phyloP scores from a whole-genome alignment of 1,140 invertebrate species.

The Zaprionus lachaisei region DNA sequence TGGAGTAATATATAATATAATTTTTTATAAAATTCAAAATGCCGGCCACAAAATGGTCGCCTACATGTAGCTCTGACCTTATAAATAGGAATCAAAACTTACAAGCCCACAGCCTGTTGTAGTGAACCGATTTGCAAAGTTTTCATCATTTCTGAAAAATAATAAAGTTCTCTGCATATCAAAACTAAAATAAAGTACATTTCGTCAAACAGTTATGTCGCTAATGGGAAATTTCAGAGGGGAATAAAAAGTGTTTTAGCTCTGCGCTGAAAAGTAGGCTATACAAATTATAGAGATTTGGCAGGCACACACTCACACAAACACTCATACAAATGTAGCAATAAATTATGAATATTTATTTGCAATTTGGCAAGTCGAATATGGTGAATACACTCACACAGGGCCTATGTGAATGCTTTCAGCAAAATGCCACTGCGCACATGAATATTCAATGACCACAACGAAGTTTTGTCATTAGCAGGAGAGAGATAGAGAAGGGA shows the following conservation, averaged over 20 bases:
- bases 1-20: too few relatives aligned
- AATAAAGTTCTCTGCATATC: too few relatives aligned
- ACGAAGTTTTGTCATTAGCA: constrained; percentile 9
- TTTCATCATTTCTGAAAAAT: too few relatives aligned
- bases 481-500: not conserved
- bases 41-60: too few relatives aligned
- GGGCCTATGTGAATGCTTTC: constrained; percentile 45
- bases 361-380: constrained; percentile 23
- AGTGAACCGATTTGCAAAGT: too few relatives aligned
- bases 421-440: constrained; percentile 28
- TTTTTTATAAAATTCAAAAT: too few relatives aligned
- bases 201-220: not conserved
- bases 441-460: constrained; percentile 66
- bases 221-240: too few relatives aligned
- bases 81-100: too few relatives aligned
- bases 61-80: too few relatives aligned
- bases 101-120: too few relatives aligned
- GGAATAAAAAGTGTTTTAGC: not conserved
- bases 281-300: not conserved
- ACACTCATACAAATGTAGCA: constrained; percentile 22
- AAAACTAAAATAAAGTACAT: too few relatives aligned
- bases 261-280: constrained; percentile 22
- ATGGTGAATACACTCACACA: constrained; percentile 6
- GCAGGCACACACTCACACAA: not conserved
- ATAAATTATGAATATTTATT: constrained; percentile 54